Evolutionary conservation across 2,797 vertebrate species (phyloP), one percentile per base, ranked within the genome.

Genomic region (Tauraco hartlaubi): DNA sequence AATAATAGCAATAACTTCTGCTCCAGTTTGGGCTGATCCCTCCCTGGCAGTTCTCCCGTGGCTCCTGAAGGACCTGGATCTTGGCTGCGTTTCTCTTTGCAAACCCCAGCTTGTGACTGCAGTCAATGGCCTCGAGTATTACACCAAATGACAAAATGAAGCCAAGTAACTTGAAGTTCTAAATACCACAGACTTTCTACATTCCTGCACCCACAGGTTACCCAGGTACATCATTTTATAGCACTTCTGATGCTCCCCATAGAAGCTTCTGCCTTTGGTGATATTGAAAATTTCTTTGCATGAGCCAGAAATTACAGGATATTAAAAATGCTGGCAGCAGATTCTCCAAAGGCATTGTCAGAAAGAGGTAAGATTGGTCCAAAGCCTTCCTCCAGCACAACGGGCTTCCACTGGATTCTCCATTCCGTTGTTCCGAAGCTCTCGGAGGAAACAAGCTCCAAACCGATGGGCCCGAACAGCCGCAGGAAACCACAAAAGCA

Each of bases 321-420:
- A 82, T 75, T 84, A 86, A 94, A 94, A 94, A 84, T 29, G 16
- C 55, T 69, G 73, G 11, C 85, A 91, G 80, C n/a, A 73, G 29
- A 31, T 61, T 81, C 59, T 59, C 37, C 67, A 84, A 79, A 90
- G 48, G 55, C 56, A 22, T 20, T 73, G n/a, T 44, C 69, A 66
- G 62, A 67, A 91, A 62, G 51, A 58, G 44, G 69, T 51, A 44
- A 56, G 35, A 43, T 19, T 63, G 63, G 48, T 63, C 74, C 76
- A 86, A 68, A 93, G 61, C 56, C 54, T 72, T 64, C 37, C 81
- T 85, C 64, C 63, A 78, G 85, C 86, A 69, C 76, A 86, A 75
- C 19, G 28, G 51, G 59, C 39, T 96, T 85, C 44, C 75, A 67
- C 18, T 44, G 44, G 52, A 63, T 77, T 81, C 87, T 74, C 56